Base-by-base conservation (phyloP, 2,797 vertebrate species). In the Clarias platycephalus region DNA sequence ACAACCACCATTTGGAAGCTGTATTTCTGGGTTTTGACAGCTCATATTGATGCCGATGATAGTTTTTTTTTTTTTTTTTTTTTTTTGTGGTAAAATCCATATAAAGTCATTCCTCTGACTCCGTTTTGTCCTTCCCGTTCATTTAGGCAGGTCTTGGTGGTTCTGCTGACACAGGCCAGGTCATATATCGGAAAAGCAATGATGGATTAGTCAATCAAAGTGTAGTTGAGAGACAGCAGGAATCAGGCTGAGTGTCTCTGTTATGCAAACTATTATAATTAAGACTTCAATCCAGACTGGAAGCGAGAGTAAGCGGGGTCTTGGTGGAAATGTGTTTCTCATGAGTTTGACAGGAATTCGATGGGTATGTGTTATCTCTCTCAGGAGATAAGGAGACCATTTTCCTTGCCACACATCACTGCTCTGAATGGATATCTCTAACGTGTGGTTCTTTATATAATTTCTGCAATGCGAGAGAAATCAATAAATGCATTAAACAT, bases 401-500 rank as follows among this genome's bases (percentile, higher is more conserved):
- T 78, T n/a, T 55, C 81, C 72, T 15, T 80, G 16, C 26, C n/a
- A 68, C 87, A 83, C 77, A 62, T 86, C 82, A 86, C 64, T 81
- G 40, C 60, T 66, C 40, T 66, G 72, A 83, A 87, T 83, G 79
- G 83, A 87, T 84, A 77, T 89, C 86, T 89, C 58, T 79, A 88
- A 80, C 83, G 88, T 89, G 89, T 71, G 89, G 90, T 91, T 92
- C 92, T 91, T 94, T 93, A 92, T 93, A 93, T 94, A 89, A 92
- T 94, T 94, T 93, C 91, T 92, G 92, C 92, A 92, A 91, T 91
- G 83, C 91, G 80, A 89, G 82, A 83, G 88, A 86, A 92, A 94
- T 95, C 91, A 92, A 95, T 95, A 81, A 22, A 85, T 87, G 88
- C 93, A 94, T 95, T 94, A 94, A 95, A 95, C 92, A 94, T 95